A percentile compares a stretch with the other conserved stretches of the same genome.
These are phyloP conservation scores for Melanophora roralis DNA, from an alignment of 2,888 invertebrate species.

Conservation along the genomic window DNA sequence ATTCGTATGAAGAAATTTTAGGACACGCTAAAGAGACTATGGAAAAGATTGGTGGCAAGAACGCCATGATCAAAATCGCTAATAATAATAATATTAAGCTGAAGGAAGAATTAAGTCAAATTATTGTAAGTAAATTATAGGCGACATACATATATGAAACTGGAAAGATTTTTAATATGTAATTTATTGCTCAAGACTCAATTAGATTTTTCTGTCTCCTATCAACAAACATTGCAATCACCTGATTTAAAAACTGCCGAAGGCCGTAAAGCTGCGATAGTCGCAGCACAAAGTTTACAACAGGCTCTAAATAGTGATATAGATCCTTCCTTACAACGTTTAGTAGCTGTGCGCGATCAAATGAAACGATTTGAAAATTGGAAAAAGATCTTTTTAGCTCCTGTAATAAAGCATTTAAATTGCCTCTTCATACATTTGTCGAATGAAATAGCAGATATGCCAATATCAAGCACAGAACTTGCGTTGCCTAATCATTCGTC, in stretches of 20 bases:
- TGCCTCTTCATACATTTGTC: conserved; percentile 96
- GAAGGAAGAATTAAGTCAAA: conserved; percentile 86
- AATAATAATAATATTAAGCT: conserved; percentile 90
- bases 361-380: conserved; percentile 86
- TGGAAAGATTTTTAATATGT: not conserved
- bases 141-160: no score
- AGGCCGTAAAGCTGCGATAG: conserved; percentile 81
- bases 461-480: conserved; percentile 78
- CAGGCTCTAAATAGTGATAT: conserved; percentile 85
- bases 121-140: conserved; percentile 81
- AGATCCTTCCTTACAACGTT: conserved; percentile 81
- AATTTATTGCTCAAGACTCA: conserved; percentile 78
- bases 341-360: conserved; percentile 90
- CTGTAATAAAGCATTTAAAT: conserved; percentile 92
- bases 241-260: conserved; percentile 84
- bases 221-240: conserved; percentile 83
- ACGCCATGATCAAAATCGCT: conserved; percentile 89
- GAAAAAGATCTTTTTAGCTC: conserved; percentile 87
- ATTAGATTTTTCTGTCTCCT: conserved; percentile 83
- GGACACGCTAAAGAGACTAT: conserved; percentile 92
- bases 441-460: conserved; percentile 83
- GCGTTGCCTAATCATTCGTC: conserved; percentile 86
- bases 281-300: conserved; percentile 85
- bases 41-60: conserved; percentile 94
- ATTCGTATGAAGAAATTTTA: conserved; percentile 88